Percentiles rank a stretch among this genome's conserved stretches.
These are phyloP conservation scores for Cebuella pygmaea DNA, from an alignment of 2,797 vertebrate species.

Conservation along the genomic window DNA sequence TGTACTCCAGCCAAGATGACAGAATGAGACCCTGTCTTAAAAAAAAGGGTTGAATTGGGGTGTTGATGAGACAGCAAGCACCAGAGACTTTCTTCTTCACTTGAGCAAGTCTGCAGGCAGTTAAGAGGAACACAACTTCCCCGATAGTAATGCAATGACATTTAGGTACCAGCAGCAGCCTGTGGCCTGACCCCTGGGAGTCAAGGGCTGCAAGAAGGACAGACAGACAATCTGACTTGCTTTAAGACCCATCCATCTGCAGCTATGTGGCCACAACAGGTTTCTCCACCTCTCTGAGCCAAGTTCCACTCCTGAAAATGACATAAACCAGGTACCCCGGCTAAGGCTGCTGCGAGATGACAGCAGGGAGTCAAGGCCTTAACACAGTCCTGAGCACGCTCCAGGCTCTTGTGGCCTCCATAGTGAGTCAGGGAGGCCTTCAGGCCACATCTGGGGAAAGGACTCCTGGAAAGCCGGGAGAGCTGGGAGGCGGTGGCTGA, in stretches of 20 bases:
- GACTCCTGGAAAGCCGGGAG: not conserved
- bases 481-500: rapidly evolving
- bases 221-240: not conserved
- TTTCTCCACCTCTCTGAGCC: not conserved
- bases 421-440: not conserved
- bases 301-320: not conserved
- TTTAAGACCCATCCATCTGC: not conserved
- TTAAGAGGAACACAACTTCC: not conserved
- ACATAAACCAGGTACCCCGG: not conserved
- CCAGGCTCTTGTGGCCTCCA: not conserved
- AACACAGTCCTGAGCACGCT: not conserved
- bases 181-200: rapidly evolving
- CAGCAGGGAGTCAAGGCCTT: no score
- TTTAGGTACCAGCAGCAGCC: not conserved
- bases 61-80: not conserved
- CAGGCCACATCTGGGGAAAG: not conserved
- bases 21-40: not conserved
- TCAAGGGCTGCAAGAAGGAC: not conserved
- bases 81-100: not conserved
- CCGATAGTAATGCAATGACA: not conserved
- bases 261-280: not conserved
- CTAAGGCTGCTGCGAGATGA: not conserved
- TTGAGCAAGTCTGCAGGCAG: not conserved
- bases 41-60: not conserved
- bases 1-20: not conserved